Percentiles rank a stretch among this genome's conserved stretches.
Conservation (phyloP, 2,888 invertebrate genomes). For the Drosophila multiciliata region DNA sequence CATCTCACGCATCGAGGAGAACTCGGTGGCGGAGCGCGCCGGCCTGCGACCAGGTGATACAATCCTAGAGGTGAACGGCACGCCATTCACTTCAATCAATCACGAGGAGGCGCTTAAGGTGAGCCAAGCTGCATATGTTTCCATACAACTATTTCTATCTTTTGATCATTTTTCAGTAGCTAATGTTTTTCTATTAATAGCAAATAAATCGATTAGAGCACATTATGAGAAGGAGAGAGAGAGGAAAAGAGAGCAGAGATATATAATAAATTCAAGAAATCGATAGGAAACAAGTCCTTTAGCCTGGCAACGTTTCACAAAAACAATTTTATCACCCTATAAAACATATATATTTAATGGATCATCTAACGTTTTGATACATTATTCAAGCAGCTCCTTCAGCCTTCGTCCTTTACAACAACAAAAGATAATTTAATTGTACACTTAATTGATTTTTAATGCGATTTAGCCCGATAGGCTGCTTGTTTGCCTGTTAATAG, state of each 20-base stretch:
- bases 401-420: constrained; percentile 22
- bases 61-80: constrained; percentile 97
- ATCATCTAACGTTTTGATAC: constrained; percentile 1
- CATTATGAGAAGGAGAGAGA: constrained; percentile 19
- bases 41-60: constrained; percentile 96
- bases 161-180: constrained; percentile 55
- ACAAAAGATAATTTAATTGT: constrained; percentile 71
- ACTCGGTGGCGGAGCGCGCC: constrained; percentile 94
- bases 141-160: constrained; percentile 12
- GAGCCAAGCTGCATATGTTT: constrained; percentile 72
- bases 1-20: constrained; percentile 95
- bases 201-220: constrained; percentile 63
- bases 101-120: constrained; percentile 97
- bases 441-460: constrained; percentile 79
- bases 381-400: constrained; percentile 17
- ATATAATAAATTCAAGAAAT: neutral
- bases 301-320: neutral
- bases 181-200: constrained; percentile 45
- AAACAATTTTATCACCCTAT: neutral
- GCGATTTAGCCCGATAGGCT: constrained; percentile 61
- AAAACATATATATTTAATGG: neutral
- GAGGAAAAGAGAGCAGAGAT: neutral
- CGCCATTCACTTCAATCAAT: constrained; percentile 95
- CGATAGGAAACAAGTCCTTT: neutral
- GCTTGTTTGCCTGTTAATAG: constrained; percentile 69